These are phyloP conservation scores for Aradophagus sp. DNA, from an alignment of 1,140 invertebrate genomes.

Conservation along the genomic window DNA sequence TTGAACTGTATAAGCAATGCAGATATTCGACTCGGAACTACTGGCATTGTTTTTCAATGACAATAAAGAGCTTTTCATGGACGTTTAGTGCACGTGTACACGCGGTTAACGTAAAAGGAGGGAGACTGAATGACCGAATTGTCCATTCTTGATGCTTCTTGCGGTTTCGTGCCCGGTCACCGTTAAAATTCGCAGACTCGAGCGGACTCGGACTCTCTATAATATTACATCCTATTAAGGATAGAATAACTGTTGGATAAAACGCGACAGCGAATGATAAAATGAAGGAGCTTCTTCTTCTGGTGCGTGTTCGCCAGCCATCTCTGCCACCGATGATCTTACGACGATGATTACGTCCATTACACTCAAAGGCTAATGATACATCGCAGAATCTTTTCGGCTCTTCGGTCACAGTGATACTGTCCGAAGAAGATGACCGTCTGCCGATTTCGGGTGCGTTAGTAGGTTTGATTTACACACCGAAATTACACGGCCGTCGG, in stretches of 20 bases:
- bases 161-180: slow-evolving; percentile 67
- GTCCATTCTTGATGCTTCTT: slow-evolving; percentile 43
- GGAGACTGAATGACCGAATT: slow-evolving; percentile 22
- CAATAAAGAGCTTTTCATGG: slow-evolving; percentile 43
- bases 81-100: slow-evolving; percentile 25
- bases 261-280: slow-evolving; percentile 70
- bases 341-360: slow-evolving; percentile 32
- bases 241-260: slow-evolving; percentile 70
- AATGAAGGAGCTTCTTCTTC: slow-evolving; percentile 59
- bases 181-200: slow-evolving; percentile 71
- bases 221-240: slow-evolving; percentile 74
- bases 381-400: slow-evolving; percentile 14
- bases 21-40: slow-evolving; percentile 18
- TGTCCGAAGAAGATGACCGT: slow-evolving; percentile 8
- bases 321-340: slow-evolving; percentile 50
- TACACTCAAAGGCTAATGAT: slow-evolving; percentile 32
- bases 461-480: too few species aligned
- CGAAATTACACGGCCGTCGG: too few species aligned
- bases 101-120: slow-evolving; percentile 35
- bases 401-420: slow-evolving; percentile 4
- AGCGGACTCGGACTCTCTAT: slow-evolving; percentile 67
- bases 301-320: slow-evolving; percentile 63
- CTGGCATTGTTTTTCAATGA: slow-evolving; percentile 9
- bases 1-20: too few species aligned
- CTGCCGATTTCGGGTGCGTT: slow-evolving; percentile 5